These are phyloP conservation scores for Tautogolabrus adspersus DNA, from an alignment of 2,113 vertebrate species.

Conservation along the genomic window DNA sequence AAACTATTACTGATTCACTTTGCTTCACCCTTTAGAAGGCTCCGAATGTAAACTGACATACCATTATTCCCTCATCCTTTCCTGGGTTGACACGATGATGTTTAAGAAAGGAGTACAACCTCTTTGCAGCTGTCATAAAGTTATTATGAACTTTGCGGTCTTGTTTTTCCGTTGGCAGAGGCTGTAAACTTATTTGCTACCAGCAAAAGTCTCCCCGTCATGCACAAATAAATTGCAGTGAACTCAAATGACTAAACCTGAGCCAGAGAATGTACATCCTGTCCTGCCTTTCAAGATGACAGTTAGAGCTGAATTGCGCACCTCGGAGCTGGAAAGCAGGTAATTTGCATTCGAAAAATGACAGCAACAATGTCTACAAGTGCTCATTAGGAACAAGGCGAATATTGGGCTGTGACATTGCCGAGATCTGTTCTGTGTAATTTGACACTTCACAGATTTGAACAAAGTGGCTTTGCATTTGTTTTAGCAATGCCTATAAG, in stretches of 20 bases:
- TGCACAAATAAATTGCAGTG: slow-evolving; percentile 50
- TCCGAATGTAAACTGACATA: neutral
- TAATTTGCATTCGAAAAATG: slow-evolving; percentile 68
- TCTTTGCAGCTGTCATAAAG: neutral
- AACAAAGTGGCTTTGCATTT: slow-evolving; percentile 44
- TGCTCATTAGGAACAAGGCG: slow-evolving; percentile 75
- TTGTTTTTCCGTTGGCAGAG: slow-evolving; percentile 3
- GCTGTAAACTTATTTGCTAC: slow-evolving; percentile 26
- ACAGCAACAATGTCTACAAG: slow-evolving; percentile 69
- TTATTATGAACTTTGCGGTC: neutral
- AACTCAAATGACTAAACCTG: slow-evolving; percentile 46
- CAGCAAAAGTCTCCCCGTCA: slow-evolving; percentile 39
- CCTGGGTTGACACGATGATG: neutral
- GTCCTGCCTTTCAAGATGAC: slow-evolving; percentile 74
- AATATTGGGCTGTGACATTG: slow-evolving; percentile 57
- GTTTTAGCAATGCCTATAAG: slow-evolving; percentile 26
- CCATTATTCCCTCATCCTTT: neutral
- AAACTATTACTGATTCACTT: too few species aligned
- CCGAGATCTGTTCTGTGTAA: slow-evolving; percentile 48
- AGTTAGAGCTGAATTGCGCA: slow-evolving; percentile 57
- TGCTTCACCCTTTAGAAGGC: neutral
- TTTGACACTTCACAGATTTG: slow-evolving; percentile 63
- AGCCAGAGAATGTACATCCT: slow-evolving; percentile 42
- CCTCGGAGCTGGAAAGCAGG: slow-evolving; percentile 63
- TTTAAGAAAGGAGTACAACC: neutral